A percentile compares a stretch with the other conserved stretches of the same genome.
Conservation (phyloP, 2,888 invertebrate species). For the Dolichopus griseipennis region DNA sequence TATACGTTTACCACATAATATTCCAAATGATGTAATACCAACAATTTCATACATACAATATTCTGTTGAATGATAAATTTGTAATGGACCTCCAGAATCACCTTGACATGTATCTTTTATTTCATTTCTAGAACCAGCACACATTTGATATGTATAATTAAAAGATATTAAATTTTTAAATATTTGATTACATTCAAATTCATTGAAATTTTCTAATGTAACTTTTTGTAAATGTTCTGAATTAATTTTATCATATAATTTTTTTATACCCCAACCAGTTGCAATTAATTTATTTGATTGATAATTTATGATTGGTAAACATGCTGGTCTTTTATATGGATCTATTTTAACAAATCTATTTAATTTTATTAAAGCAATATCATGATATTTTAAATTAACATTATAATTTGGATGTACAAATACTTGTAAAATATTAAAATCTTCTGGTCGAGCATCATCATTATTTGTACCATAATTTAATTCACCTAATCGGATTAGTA, state of each 20-base stretch:
- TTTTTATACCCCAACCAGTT: slow-evolving; percentile 46
- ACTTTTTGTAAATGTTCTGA: slow-evolving; percentile 46
- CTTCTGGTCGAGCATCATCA: slow-evolving; percentile 34
- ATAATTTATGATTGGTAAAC: slow-evolving; percentile 35
- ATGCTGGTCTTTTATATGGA: slow-evolving; percentile 42
- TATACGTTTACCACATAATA: slow-evolving; percentile 38
- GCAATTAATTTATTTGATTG: slow-evolving; percentile 32
- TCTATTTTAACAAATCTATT: slow-evolving; percentile 31
- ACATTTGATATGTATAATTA: slow-evolving; percentile 42
- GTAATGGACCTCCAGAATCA: slow-evolving; percentile 59
- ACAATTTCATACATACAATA: slow-evolving; percentile 45
- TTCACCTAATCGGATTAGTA: slow-evolving; percentile 38
- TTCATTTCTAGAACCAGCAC: slow-evolving; percentile 45
- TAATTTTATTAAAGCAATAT: slow-evolving; percentile 45
- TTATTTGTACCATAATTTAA: slow-evolving; percentile 29
- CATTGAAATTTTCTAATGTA: slow-evolving; percentile 40
- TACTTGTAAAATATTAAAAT: slow-evolving; percentile 31
- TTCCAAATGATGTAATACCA: slow-evolving; percentile 47
- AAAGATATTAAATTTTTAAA: slow-evolving; percentile 21
- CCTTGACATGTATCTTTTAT: slow-evolving; percentile 50
- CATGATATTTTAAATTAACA: slow-evolving; percentile 40
- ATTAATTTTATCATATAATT: slow-evolving; percentile 25
- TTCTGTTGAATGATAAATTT: slow-evolving; percentile 33
- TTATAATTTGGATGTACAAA: slow-evolving; percentile 43
- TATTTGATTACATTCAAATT: slow-evolving; percentile 38